These are phyloP conservation scores for Pentalonia nigronervosa DNA, from an alignment of 1,140 invertebrate species.

Conservation along the genomic window DNA sequence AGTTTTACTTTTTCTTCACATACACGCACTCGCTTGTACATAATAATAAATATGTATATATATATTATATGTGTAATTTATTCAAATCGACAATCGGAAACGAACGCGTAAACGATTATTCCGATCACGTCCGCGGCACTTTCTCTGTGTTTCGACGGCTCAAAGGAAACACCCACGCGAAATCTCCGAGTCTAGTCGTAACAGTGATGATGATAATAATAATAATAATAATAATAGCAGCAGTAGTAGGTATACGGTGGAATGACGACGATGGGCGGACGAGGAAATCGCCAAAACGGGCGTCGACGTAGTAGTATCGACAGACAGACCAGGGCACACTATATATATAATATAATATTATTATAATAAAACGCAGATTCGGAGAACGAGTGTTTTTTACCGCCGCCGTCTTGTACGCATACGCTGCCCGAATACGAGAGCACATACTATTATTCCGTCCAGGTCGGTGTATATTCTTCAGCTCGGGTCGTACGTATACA, in stretches of 20 bases:
- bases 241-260: background rate
- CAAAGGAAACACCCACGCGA: background rate
- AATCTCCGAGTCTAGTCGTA: background rate
- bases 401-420: background rate
- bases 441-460: background rate
- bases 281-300: background rate
- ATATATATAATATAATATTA: background rate
- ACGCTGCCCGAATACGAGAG: background rate
- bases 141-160: background rate
- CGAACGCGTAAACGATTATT: background rate
- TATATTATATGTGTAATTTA: background rate
- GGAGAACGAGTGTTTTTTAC: conserved; percentile 3
- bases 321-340: background rate
- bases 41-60: background rate
- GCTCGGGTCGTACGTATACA: background rate
- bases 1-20: background rate
- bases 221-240: background rate
- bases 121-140: conserved; percentile 9
- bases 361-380: conserved; percentile 24
- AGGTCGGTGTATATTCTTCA: background rate
- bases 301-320: background rate
- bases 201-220: background rate
- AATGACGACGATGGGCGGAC: background rate
- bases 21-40: background rate
- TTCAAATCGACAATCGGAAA: conserved; percentile 31